Conservation (phyloP, 2,888 invertebrate species). For the Strigamia transsilvanica region DNA sequence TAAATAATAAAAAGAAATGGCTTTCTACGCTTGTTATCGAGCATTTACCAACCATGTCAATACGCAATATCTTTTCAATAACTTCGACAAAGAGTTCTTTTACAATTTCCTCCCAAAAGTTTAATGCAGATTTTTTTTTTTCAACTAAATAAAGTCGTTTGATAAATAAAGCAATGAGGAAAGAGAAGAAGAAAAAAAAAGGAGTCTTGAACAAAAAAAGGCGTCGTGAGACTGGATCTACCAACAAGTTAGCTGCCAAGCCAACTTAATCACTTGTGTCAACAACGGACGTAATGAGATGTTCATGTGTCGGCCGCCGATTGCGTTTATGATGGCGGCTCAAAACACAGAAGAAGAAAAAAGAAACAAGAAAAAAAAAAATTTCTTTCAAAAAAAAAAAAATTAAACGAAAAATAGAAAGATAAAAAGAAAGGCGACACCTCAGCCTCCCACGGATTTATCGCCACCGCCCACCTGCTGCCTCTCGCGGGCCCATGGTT, state of each 20-base stretch:
- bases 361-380: background rate
- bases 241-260: conserved; percentile 41
- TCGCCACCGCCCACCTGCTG: conserved; percentile 35
- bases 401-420: conserved; percentile 14
- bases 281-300: conserved; percentile 43
- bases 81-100: conserved; percentile 5
- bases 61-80: background rate
- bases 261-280: conserved; percentile 47
- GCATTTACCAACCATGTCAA: conserved; percentile 15
- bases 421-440: conserved; percentile 41
- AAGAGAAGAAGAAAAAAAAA: background rate
- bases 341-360: background rate
- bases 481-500: conserved; percentile 15
- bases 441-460: conserved; percentile 27
- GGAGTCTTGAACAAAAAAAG: background rate
- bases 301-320: conserved; percentile 3
- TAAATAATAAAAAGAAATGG: background rate
- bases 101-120: conserved; percentile 24
- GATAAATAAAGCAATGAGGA: background rate
- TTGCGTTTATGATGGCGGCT: conserved; percentile 8
- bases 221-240: conserved; percentile 21
- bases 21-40: background rate
- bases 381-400: background rate
- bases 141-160: conserved; percentile 1
- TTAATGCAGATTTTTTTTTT: background rate